A percentile compares a stretch with the other conserved stretches of the same genome.
These are phyloP conservation scores for Drosophila neutralis DNA, from an alignment of 2,888 invertebrate species.

Conservation along the genomic window DNA sequence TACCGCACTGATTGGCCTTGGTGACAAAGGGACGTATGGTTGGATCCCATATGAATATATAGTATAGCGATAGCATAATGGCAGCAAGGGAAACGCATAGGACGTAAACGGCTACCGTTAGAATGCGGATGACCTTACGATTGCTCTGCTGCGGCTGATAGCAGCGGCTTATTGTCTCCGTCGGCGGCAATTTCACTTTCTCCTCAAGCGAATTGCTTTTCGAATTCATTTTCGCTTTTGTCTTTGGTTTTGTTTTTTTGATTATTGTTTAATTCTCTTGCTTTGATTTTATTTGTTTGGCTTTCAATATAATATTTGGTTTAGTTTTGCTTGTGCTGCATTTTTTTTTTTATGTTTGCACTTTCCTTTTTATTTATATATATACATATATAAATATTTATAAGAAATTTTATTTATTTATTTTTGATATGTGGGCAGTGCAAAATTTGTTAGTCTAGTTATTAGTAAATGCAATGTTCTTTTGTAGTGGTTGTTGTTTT, in stretches of 20 bases:
- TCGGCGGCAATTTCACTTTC: slow-evolving; percentile 85
- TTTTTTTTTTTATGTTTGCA: slow-evolving; percentile 35
- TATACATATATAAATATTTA: slow-evolving; percentile 31
- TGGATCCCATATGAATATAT: slow-evolving; percentile 97
- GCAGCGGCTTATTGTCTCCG: slow-evolving; percentile 84
- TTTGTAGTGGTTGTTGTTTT: slow-evolving; percentile 24
- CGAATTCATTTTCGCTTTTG: slow-evolving; percentile 78
- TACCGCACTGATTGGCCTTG: slow-evolving; percentile 84
- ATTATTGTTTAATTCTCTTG: slow-evolving; percentile 3
- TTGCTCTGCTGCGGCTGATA: slow-evolving; percentile 89
- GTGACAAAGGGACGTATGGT: slow-evolving; percentile 85
- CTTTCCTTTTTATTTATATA: slow-evolving; percentile 34
- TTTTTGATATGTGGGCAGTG: slow-evolving; percentile 58
- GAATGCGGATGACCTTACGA: slow-evolving; percentile 91
- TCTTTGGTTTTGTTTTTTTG: slow-evolving; percentile 3
- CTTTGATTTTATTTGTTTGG: slow-evolving; percentile 7
- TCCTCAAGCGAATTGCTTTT: slow-evolving; percentile 84
- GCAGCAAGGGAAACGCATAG: slow-evolving; percentile 97
- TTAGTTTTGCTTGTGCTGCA: slow-evolving; percentile 16
- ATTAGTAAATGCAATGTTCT: slow-evolving; percentile 55
- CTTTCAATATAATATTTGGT: slow-evolving; percentile 28
- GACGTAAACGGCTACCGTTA: slow-evolving; percentile 97
- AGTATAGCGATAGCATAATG: slow-evolving; percentile 96
- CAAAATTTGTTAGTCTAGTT: slow-evolving; percentile 56
- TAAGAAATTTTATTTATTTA: slow-evolving; percentile 6